phyloP scores from a whole-genome alignment of 2,113 vertebrate species.

The Tachysurus vachellii region DNA sequence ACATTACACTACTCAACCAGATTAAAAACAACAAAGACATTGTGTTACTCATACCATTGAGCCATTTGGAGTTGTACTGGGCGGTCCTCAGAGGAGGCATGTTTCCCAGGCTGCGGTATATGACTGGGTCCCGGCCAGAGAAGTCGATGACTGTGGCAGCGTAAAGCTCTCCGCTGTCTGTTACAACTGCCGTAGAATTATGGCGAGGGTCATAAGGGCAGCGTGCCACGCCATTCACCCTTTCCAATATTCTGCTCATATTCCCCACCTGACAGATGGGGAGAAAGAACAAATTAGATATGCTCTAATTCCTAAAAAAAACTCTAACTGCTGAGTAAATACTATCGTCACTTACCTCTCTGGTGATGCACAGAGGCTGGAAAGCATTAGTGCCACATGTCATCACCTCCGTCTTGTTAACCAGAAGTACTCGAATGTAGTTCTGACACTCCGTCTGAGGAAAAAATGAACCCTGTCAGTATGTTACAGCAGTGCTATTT shows the following conservation, averaged over 20 bases:
- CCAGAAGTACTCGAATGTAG: conserved; percentile 91
- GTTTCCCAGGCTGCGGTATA: conserved; percentile 95
- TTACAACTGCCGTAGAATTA: conserved; percentile 96
- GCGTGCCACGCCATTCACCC: conserved; percentile 93
- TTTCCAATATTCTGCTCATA: conserved; percentile 88
- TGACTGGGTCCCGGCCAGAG: conserved; percentile 95
- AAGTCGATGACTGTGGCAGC: conserved; percentile 98
- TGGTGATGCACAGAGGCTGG: conserved; percentile 87
- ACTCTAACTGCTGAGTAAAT: background rate
- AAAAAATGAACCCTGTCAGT: background rate
- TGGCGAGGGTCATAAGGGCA: conserved; percentile 96
- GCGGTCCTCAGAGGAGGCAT: conserved; percentile 93
- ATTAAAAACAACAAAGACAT: background rate
- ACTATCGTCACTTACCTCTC: conserved; percentile 79
- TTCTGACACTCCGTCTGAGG: conserved; percentile 95
- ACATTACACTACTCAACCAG: background rate
- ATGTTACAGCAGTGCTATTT: background rate
- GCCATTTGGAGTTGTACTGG: conserved; percentile 99
- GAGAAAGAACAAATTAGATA: background rate
- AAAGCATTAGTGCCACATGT: conserved; percentile 97
- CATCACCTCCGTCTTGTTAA: conserved; percentile 91
- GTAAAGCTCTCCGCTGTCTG: conserved; percentile 92
- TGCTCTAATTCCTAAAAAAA: background rate
- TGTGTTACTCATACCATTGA: conserved; percentile 81
- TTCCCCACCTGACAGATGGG: conserved; percentile 82